Base-by-base conservation (phyloP, 2,113 vertebrate genomes). In the Lipophrys pholis region DNA sequence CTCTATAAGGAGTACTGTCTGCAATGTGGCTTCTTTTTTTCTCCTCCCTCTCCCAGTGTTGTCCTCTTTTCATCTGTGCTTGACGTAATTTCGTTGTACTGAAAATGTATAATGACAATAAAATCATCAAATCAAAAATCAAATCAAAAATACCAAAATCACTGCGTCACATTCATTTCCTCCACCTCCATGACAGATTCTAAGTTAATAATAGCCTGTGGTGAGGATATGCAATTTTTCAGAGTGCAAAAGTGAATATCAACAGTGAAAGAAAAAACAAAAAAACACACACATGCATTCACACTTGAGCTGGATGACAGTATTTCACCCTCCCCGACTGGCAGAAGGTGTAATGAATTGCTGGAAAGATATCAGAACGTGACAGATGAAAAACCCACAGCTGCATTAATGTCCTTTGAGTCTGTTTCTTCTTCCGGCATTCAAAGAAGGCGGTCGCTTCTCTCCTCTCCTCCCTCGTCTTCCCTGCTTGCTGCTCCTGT, bases 331-430 rank as follows among this genome's bases (percentile, higher is more conserved):
- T 61, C 14, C 63, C 14, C 58, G 73, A 78, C 81, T 76, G 64
- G 57, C 49, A 7, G 48, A 66, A 58, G 68, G 76, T 61, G 62
- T 60, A 83, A 82, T 78, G 54, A 82, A 77, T 77, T 57, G 74
- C 57, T n/a, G 61, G 58, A 76, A 30, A 43, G 66, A 69, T 69
- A 59, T 62, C 71, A 56, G 50, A 61, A 70, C 14, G 35, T 73
- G 70, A 73, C 64, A 67, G 73, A 79, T 78, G 57, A 79, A 78
- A 76, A 12, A 78, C 65, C 35, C 58, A 53, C 1, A 1, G 16
- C 63, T 72, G 75, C 79, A 71, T 76, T 76, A 65, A 80, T 73
- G 58, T 9, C 38, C 30, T 6, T 3, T 2, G 1, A 16, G 39
- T 57, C n/a, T 30, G 21, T 30, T 30, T 30, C 4, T 30, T 30